Conservation (phyloP, 2,797 vertebrate genomes). For the Australoheros facetus region DNA sequence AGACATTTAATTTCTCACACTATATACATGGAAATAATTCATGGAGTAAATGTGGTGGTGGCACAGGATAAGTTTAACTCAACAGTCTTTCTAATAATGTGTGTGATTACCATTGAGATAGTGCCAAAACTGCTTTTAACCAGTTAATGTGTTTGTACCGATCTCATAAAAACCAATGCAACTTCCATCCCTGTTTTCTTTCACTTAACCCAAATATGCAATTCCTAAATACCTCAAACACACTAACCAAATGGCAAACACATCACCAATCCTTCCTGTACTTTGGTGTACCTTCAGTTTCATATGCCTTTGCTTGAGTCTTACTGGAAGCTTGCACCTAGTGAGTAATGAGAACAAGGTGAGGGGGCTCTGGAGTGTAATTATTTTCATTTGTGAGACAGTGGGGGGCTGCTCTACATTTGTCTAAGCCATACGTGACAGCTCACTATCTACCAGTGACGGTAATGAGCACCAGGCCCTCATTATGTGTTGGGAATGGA, state of each 20-base stretch:
- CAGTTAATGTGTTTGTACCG: background rate
- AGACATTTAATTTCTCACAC: background rate
- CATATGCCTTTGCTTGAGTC: constrained; percentile 35
- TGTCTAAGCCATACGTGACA: constrained; percentile 74
- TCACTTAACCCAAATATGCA: background rate
- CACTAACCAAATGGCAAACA: constrained; percentile 7
- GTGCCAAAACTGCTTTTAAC: background rate
- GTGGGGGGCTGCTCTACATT: constrained; percentile 73
- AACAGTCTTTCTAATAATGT: background rate
- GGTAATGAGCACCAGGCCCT: constrained; percentile 76
- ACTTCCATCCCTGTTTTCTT: background rate
- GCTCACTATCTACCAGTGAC: constrained; percentile 66
- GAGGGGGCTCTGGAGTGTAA: constrained; percentile 78
- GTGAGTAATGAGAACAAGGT: constrained; percentile 78
- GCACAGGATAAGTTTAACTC: background rate
- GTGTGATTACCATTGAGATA: background rate
- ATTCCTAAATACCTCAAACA: background rate
- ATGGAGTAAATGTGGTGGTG: background rate
- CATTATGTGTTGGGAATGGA: constrained; percentile 72
- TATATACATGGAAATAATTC: background rate
- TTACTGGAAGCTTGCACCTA: constrained; percentile 52
- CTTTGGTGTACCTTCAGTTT: constrained; percentile 48
- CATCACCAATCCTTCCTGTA: background rate
- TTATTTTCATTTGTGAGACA: constrained; percentile 81
- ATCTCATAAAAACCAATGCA: background rate